Percentiles rank a stretch among this genome's conserved stretches.
Evolutionary conservation across 2,888 invertebrate species (phyloP).

Genomic region (Erebia palarica): DNA sequence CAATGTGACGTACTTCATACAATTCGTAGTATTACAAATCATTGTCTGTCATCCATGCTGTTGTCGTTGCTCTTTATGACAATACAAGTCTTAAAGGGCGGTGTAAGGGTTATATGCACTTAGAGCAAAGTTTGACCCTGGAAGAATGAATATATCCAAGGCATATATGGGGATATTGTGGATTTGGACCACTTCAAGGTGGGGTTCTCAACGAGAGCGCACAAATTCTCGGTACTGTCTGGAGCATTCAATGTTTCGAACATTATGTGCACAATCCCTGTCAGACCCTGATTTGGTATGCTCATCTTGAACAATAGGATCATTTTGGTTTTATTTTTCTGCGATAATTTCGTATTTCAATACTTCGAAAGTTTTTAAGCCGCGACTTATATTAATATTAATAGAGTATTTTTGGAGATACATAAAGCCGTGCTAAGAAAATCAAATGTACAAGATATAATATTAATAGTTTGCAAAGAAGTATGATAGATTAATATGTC

Average conservation of each 20-base stretch:
- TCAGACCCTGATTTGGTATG: constrained; percentile 62
- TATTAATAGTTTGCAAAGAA: no score
- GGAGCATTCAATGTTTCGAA: constrained; percentile 63
- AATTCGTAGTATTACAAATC: neutral
- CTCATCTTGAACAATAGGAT: constrained; percentile 16
- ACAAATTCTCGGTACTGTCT: constrained; percentile 57
- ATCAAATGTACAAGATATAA: neutral
- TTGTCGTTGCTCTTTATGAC: neutral
- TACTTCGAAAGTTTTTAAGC: neutral
- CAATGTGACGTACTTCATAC: neutral
- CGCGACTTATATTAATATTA: no score
- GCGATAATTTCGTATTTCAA: neutral
- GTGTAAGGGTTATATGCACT: neutral
- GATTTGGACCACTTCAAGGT: constrained; percentile 64
- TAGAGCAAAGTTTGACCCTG: constrained; percentile 21
- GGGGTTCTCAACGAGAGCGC: constrained; percentile 63
- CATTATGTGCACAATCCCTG: constrained; percentile 65
- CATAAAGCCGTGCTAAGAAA: neutral
- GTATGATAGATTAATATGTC: no score
- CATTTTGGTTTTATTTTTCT: neutral
- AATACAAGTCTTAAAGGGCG: neutral
- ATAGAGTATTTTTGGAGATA: neutral
- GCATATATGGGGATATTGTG: constrained; percentile 36
- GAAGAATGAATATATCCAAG: constrained; percentile 22
- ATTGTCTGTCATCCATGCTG: neutral